Evolutionary conservation across 2,113 vertebrate species (phyloP), one percentile per base, ranked within the genome.

Genomic region (Cacatua alba): DNA sequence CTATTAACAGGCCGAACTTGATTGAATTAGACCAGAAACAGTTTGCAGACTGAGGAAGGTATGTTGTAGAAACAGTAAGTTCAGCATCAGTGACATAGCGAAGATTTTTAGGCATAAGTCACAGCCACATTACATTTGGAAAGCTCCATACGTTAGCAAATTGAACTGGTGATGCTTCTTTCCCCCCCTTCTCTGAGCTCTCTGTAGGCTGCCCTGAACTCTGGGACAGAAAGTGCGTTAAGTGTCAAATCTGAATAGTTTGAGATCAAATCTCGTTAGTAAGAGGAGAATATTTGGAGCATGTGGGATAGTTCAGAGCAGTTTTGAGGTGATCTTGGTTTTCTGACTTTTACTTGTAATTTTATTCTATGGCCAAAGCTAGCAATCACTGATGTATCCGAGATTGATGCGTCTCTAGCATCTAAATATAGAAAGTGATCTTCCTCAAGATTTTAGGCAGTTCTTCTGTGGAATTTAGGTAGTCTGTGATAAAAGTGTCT

Each of bases 1-100:
- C n/a, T 86, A 16, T 86, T 90, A 85, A 83, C 57, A 90, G 62
- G 46, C 37, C 37, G 53, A 87, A 43, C 68, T 55, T 67, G 31
- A 77, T 95, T 95, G 60, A 95, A 85, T 94, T 90, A 79, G 52
- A 95, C 84, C 28, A 86, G 72, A 94, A 95, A 43, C 35, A 68
- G 37, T 86, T 71, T 95, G 31, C 51, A 77, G 62, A 37, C 25
- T 87, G 92, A 92, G 39, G 13, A 44, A 79, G 28, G 55, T 76
- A 77, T 31, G 23, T 23, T 91, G 74, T 87, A 75, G 60, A 92
- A 95, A 85, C 25, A 63, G 7, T 7, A 46, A 84, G 21, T 72
- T 93, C 46, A 39, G 41, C 25, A 20, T 39, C 35, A 76, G 29
- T 10, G 70, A 41, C 8, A 7, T 19, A 75, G 52, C 63, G 70